phyloP scores from a whole-genome alignment of 1,140 invertebrate species.

The Euura lappo region DNA sequence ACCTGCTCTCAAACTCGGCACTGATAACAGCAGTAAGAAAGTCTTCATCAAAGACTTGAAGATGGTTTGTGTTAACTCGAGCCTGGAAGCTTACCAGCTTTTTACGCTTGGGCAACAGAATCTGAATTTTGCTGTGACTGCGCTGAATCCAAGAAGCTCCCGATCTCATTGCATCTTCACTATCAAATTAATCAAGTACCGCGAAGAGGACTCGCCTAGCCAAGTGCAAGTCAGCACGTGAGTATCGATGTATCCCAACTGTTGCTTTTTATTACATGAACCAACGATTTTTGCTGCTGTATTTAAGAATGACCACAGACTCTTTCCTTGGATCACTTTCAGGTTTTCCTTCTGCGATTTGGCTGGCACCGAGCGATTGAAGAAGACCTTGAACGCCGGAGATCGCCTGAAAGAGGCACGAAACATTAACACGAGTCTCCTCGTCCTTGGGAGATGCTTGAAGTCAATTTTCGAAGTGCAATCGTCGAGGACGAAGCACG shows the following conservation, averaged over 20 bases:
- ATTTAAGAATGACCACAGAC: too few relatives aligned
- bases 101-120: conserved; percentile 81
- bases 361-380: conserved; percentile 86
- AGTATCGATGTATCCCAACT: conserved; percentile 34
- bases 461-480: conserved; percentile 66
- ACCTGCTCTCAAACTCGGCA: conserved; percentile 63
- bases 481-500: conserved; percentile 48
- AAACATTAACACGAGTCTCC: conserved; percentile 88
- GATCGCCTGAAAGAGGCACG: conserved; percentile 85
- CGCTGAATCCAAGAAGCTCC: conserved; percentile 83
- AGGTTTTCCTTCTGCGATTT: conserved; percentile 87
- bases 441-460: conserved; percentile 86
- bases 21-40: conserved; percentile 68
- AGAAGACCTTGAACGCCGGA: conserved; percentile 86
- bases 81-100: conserved; percentile 82
- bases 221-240: conserved; percentile 65
- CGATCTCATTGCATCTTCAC: conserved; percentile 90
- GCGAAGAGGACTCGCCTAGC: conserved; percentile 50
- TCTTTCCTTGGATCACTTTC: background rate
- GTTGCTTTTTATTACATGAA: too few relatives aligned
- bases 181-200: conserved; percentile 75
- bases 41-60: conserved; percentile 81
- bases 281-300: too few relatives aligned
- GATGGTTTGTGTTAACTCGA: conserved; percentile 74
- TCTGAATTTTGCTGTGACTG: conserved; percentile 83